Base-by-base conservation (phyloP, 2,113 vertebrate genomes). In the Amblyornis subalaris region DNA sequence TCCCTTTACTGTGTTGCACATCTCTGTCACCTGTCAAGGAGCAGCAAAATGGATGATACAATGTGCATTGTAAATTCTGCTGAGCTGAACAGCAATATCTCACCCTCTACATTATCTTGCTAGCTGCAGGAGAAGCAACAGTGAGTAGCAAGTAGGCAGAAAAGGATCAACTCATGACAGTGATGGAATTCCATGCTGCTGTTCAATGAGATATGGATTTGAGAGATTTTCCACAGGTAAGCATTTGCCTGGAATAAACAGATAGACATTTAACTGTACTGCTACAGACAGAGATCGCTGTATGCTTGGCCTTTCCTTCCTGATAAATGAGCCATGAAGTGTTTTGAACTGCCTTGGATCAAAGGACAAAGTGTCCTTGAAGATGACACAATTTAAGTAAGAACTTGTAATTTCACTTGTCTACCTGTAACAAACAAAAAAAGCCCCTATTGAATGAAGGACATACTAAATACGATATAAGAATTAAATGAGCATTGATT, bases 21-120 rank as follows among this genome's bases (percentile, higher is more conserved):
- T 93, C 36, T 89, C 57, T 89, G 70, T 92, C 69, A 85, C 8
- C 14, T 93, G 80, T 87, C 73, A 87, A 92, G 45, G 21, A 87
- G 33, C 22, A 54, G 45, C 53, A 92, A 88, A 95, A 93, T 65
- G 29, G 54, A 91, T 91, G 42, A 85, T 66, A 18, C 36, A 81
- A 75, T 33, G 40, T 28, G 6, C 25, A 44, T 21, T 91, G 48
- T 72, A 92, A 96, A 94, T 93, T 96, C 73, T 92, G 53, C 69
- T 85, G 73, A 93, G 45, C 22, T 92, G 64, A 75, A n/a, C 48
- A 81, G 45, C 40, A 71, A 21, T 89, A 86, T 77, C 47, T 77
- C 55, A 85, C 14, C 10, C 9, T 81, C 45, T 86, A 24, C n/a
- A 67, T 38, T 38, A 47, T 67, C 61, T 84, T 90, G 12, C 26